Conservation (phyloP, 2,888 invertebrate genomes). For the Eueremaeus valkanovi region DNA sequence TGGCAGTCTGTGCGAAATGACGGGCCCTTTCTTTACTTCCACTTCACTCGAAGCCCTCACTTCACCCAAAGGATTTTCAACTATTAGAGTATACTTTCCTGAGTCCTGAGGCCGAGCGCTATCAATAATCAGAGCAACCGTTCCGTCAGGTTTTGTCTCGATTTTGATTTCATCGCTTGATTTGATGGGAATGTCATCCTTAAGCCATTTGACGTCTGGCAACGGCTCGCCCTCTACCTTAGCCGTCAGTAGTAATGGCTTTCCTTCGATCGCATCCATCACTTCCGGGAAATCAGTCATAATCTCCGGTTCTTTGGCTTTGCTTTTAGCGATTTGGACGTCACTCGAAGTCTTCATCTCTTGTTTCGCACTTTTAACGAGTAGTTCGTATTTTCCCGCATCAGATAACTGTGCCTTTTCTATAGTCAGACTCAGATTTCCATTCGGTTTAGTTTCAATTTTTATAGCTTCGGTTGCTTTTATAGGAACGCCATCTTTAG, state of each 20-base stretch:
- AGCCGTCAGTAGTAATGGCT: slow-evolving; percentile 73
- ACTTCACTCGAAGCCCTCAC: slow-evolving; percentile 12
- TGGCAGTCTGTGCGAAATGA: slow-evolving; percentile 61
- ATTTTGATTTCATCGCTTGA: slow-evolving; percentile 1
- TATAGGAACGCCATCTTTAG: slow-evolving; percentile 36
- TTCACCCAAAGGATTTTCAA: slow-evolving; percentile 30
- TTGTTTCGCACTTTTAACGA: slow-evolving; percentile 47
- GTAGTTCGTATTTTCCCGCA: slow-evolving; percentile 75
- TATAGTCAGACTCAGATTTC: slow-evolving; percentile 63
- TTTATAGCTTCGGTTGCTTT: slow-evolving; percentile 1
- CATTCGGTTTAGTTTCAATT: slow-evolving; percentile 63
- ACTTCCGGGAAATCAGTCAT: slow-evolving; percentile 58
- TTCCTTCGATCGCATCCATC: slow-evolving; percentile 56
- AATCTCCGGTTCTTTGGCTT: slow-evolving; percentile 55
- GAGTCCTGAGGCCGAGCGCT: slow-evolving; percentile 66
- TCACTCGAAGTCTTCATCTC: slow-evolving; percentile 5
- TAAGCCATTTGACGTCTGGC: slow-evolving; percentile 71
- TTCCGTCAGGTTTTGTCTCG: slow-evolving; percentile 35
- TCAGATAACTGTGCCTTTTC: slow-evolving; percentile 62
- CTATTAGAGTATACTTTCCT: slow-evolving; percentile 71
- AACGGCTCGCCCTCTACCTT: slow-evolving; percentile 85
- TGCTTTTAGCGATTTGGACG: not conserved
- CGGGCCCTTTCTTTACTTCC: slow-evolving; percentile 48
- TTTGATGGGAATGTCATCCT: slow-evolving; percentile 24
- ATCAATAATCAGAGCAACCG: slow-evolving; percentile 52